phyloP scores from a whole-genome alignment of 2,113 vertebrate genomes.

The Geococcyx californianus region DNA sequence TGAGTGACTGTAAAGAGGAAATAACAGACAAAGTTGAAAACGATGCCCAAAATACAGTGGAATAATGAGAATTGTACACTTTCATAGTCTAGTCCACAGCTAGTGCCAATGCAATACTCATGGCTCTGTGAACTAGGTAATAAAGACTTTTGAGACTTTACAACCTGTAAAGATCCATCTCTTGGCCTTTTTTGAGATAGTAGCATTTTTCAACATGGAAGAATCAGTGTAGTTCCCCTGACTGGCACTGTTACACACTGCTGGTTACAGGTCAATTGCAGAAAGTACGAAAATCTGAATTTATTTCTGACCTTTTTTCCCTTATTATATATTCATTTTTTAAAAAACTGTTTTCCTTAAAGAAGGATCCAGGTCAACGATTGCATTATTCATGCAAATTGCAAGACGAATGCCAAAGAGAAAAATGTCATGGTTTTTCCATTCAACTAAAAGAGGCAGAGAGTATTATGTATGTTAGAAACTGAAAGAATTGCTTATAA shows the following conservation, averaged over 20 bases:
- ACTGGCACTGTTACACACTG: background rate
- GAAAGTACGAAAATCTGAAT: background rate
- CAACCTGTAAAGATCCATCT: background rate
- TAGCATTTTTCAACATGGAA: background rate
- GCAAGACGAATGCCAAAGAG: background rate
- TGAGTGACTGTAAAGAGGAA: background rate
- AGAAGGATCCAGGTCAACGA: background rate
- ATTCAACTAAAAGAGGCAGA: background rate
- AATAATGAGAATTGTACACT: background rate
- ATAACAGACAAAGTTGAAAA: background rate
- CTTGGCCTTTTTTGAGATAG: background rate
- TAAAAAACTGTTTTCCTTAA: background rate
- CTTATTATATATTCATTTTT: background rate
- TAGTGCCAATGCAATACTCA: background rate
- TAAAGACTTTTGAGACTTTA: accelerated
- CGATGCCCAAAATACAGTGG: background rate
- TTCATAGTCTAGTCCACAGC: background rate
- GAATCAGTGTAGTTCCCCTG: background rate
- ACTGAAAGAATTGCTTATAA: background rate
- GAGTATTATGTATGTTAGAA: background rate
- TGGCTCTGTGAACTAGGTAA: background rate
- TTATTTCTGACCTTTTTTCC: background rate
- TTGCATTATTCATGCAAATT: background rate
- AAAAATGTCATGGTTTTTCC: background rate
- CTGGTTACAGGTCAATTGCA: background rate